A percentile compares a stretch with the other conserved stretches of the same genome.
Conservation (phyloP, 2,888 invertebrate species). For the Temnothorax ravouxi region DNA sequence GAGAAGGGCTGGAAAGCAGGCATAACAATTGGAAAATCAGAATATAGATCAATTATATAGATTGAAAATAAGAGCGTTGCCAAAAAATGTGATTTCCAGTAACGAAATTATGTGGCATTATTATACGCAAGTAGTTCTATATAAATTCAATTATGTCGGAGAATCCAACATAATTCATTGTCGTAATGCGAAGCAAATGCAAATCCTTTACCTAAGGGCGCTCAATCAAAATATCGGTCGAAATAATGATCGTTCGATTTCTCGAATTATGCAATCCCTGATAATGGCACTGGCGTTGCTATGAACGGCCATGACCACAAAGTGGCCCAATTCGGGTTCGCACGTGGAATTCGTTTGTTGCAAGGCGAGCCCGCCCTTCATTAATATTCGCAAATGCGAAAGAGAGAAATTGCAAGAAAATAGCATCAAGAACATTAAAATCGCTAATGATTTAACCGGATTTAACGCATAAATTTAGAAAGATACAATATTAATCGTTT, state of each 20-base stretch:
- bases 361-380: neutral
- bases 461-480: neutral
- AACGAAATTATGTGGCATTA: neutral
- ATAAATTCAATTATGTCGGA: neutral
- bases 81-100: neutral
- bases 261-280: conserved; percentile 30
- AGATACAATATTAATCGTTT: neutral
- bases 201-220: neutral
- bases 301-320: conserved; percentile 14
- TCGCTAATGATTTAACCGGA: neutral
- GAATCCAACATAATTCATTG: neutral
- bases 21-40: neutral
- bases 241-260: conserved; percentile 25
- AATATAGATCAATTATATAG: neutral
- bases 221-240: conserved; percentile 15
- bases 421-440: neutral
- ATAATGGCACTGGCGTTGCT: conserved; percentile 23
- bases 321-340: conserved; percentile 22
- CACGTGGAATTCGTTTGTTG: neutral
- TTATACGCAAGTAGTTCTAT: neutral
- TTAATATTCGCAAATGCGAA: neutral
- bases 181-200: neutral
- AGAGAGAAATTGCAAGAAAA: conserved; percentile 30
- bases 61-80: neutral
- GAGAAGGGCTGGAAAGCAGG: neutral